Evolutionary conservation across 2,888 invertebrate genomes (phyloP).

Genomic region (Acleris holmiana): DNA sequence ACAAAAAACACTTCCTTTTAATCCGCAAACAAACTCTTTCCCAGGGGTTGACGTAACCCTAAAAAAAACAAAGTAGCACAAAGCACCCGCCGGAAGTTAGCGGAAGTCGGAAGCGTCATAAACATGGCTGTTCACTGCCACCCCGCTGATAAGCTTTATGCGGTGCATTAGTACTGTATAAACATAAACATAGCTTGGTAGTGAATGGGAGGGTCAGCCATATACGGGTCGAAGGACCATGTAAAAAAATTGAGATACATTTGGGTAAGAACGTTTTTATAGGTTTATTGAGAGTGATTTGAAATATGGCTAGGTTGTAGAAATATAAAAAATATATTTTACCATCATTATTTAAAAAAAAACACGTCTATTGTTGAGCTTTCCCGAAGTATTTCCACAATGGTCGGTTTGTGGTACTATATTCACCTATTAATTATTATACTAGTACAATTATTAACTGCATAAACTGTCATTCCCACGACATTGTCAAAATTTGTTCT

Average conservation of each 20-base stretch:
- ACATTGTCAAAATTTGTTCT: no score
- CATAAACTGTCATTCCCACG: no score
- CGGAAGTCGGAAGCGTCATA: constrained; percentile 34
- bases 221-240: constrained; percentile 19
- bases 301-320: no score
- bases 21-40: constrained; percentile 26
- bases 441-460: no score
- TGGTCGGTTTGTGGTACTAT: no score
- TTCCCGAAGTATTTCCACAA: no score
- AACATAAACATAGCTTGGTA: constrained; percentile 24
- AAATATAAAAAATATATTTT: neutral
- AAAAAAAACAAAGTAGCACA: constrained; percentile 29
- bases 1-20: constrained; percentile 11
- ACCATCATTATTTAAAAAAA: neutral
- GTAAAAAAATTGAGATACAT: neutral
- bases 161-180: constrained; percentile 11
- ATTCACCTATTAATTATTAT: no score
- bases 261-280: neutral
- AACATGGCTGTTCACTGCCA: constrained; percentile 29
- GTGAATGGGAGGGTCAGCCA: constrained; percentile 1
- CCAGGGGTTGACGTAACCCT: constrained; percentile 23
- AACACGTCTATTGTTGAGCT: neutral
- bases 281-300: no score
- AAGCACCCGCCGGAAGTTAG: constrained; percentile 28
- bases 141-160: constrained; percentile 34